Evolutionary conservation across 2,888 invertebrate genomes (phyloP).

Genomic region (Xiphydria camelus): DNA sequence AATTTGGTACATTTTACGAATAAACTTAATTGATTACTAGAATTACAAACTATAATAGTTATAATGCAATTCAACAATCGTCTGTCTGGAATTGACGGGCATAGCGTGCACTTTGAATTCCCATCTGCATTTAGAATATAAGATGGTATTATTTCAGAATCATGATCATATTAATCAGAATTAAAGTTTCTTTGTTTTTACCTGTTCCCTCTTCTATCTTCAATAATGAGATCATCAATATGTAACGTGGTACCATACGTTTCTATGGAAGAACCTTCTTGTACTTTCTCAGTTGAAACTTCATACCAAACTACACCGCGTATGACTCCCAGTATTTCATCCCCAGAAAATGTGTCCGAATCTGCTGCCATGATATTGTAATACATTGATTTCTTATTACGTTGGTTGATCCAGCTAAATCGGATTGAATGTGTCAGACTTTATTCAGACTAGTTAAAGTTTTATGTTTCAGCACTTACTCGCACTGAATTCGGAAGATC

Average conservation of each 20-base stretch:
- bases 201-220: conserved; percentile 50
- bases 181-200: too few relatives aligned
- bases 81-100: too few relatives aligned
- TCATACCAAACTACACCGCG: conserved; percentile 38
- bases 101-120: too few relatives aligned
- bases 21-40: too few relatives aligned
- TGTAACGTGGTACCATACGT: conserved; percentile 27
- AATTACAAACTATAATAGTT: too few relatives aligned
- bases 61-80: too few relatives aligned
- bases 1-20: too few relatives aligned
- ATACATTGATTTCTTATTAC: conserved; percentile 32
- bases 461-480: conserved; percentile 54
- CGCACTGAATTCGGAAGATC: conserved; percentile 58
- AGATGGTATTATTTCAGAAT: too few relatives aligned
- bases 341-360: conserved; percentile 27
- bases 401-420: conserved; percentile 35
- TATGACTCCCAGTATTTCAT: conserved; percentile 27
- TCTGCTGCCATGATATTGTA: conserved; percentile 43
- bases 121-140: too few relatives aligned
- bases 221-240: conserved; percentile 40
- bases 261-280: conserved; percentile 26
- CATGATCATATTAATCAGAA: too few relatives aligned
- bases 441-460: conserved; percentile 1
- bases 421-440: conserved; percentile 9
- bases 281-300: conserved; percentile 19